Base-by-base conservation (phyloP, 2,888 invertebrate species). In the Linnaemya vulpina region DNA sequence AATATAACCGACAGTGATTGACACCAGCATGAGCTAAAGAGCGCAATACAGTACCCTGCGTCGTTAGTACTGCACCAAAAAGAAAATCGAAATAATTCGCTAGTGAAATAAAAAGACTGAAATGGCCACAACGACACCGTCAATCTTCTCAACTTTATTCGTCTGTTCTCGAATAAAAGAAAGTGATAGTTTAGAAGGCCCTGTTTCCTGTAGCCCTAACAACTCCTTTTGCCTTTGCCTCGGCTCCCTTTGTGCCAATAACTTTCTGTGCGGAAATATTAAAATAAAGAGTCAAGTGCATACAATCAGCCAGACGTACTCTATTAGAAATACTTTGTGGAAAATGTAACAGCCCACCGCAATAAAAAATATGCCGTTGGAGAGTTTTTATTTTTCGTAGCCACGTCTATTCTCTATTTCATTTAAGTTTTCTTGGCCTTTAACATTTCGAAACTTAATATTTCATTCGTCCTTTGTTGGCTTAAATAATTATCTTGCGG, bases 401-500 rank as follows among this genome's bases (percentile, higher is more conserved):
- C 63, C 70, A 53, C 53, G 20, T 43, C 35, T n/a, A n/a, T 46
- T 40, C 22, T 68, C 38, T 35, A 13, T 70, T 35, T 38, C 51
- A 53, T 51, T 60, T 51, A 30, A 30, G 20, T 25, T 73, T 35
- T 25, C 20, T 70, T 70, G 49, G 22, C 25, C 20, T 74, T 62
- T 62, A 51, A 55, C 63, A 74, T 49, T 65, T 76, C 40, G 58
- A 63, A 82, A 82, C 71, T 82, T 71, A 71, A 82, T 85, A 82
- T 82, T 82, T 85, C 75, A 79, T 82, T 79, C 38, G 38, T 60
- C 77, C 43, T 71, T 75, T 82, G 85, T 85, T 82, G 51, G 82
- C 85, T 85, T 75, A 85, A 85, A 85, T 82, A 85, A 85, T 85
- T 85, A 85, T 85, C 85, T 79, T 78, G 82, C 73, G 71, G 82